phyloP scores from a whole-genome alignment of 1,140 invertebrate genomes.

The Magallana angulata region DNA sequence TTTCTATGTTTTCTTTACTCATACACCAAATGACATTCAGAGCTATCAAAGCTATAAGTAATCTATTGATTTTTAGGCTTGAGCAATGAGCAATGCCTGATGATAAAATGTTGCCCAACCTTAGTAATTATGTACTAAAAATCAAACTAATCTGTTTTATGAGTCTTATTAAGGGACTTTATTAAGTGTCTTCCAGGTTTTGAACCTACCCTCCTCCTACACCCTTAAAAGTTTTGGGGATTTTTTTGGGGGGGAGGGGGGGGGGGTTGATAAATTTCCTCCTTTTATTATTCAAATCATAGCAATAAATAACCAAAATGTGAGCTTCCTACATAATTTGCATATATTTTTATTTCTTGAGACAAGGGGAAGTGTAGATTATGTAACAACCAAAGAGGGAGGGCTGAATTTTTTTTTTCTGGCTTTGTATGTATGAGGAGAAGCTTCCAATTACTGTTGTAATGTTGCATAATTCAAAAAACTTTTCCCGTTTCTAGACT shows the following conservation, averaged over 20 bases:
- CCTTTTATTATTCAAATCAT: no score
- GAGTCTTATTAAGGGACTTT: neutral
- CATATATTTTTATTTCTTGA: neutral
- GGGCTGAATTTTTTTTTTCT: neutral
- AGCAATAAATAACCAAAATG: no score
- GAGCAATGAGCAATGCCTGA: neutral
- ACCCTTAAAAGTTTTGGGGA: no score
- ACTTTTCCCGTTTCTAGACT: neutral
- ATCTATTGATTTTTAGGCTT: neutral
- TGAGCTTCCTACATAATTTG: neutral
- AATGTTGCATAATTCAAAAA: slow-evolving; percentile 26
- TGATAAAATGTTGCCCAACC: neutral
- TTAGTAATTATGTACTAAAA: neutral
- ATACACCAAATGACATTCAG: neutral
- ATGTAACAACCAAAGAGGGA: neutral
- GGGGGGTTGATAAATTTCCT: no score
- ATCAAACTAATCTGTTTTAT: neutral
- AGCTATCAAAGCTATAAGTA: neutral
- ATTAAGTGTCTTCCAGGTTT: slow-evolving; percentile 5
- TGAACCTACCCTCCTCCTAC: no score
- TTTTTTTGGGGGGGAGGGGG: no score
- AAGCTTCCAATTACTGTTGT: slow-evolving; percentile 23
- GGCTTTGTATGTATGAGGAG: neutral
- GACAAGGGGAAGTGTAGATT: neutral
- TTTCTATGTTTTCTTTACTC: neutral